Conservation (phyloP, 2,113 vertebrate species). For the Rhinoderma darwinii region DNA sequence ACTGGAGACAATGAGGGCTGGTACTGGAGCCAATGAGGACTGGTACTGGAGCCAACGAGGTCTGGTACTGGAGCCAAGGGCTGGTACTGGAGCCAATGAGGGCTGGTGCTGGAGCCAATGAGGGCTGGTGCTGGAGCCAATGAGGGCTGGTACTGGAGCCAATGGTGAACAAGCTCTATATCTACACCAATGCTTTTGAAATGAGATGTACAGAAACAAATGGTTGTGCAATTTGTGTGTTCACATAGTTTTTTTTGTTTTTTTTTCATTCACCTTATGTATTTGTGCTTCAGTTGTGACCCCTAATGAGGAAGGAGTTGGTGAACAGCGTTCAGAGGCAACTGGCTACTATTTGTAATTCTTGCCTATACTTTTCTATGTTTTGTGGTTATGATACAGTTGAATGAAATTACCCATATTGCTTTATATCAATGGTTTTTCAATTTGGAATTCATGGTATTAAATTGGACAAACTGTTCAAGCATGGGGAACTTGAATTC, state of each 20-base stretch:
- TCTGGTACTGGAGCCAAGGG: too few relatives aligned
- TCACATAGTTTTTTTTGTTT: not conserved
- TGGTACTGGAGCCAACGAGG: too few relatives aligned
- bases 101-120: too few relatives aligned
- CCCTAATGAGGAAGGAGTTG: not conserved
- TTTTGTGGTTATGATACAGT: not conserved
- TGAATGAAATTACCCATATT: not conserved
- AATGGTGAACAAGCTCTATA: not conserved
- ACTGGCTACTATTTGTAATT: not conserved
- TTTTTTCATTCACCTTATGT: not conserved
- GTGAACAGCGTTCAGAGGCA: not conserved
- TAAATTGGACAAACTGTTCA: slow-evolving; percentile 29
- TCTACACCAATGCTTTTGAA: not conserved
- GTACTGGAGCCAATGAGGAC: too few relatives aligned
- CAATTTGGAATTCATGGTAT: slow-evolving; percentile 5
- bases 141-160: too few relatives aligned
- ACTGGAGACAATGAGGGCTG: too few relatives aligned
- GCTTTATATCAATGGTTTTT: slow-evolving; percentile 18
- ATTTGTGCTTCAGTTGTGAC: not conserved
- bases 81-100: too few relatives aligned
- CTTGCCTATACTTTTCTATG: not conserved
- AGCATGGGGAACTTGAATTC: slow-evolving; percentile 15
- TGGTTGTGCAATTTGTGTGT: not conserved
- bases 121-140: too few relatives aligned
- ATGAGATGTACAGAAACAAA: not conserved